A percentile compares a stretch with the other conserved stretches of the same genome.
Evolutionary conservation across 2,888 invertebrate species (phyloP).

Genomic region (Oscheius sp.): DNA sequence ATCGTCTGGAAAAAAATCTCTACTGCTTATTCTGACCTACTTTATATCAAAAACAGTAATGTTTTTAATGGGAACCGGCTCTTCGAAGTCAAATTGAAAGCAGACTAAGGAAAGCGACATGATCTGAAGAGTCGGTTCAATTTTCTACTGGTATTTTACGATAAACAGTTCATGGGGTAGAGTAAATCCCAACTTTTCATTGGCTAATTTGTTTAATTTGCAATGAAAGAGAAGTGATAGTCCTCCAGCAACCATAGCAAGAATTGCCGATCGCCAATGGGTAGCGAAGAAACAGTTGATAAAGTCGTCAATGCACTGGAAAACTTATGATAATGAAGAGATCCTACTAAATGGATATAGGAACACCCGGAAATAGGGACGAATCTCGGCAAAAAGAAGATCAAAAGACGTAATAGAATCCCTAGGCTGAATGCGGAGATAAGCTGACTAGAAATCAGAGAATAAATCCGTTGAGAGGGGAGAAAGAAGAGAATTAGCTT

Average conservation of each 20-base stretch:
- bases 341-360: background rate
- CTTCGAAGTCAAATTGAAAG: conserved; percentile 2
- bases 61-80: background rate
- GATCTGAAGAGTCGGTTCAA: background rate
- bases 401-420: conserved; percentile 41
- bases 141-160: conserved; percentile 2
- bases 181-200: conserved; percentile 17
- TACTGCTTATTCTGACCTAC: background rate
- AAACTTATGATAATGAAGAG: background rate
- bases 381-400: conserved; percentile 20
- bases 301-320: conserved; percentile 25
- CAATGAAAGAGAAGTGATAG: conserved; percentile 22
- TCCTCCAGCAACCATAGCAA: background rate
- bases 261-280: background rate
- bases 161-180: conserved; percentile 33
- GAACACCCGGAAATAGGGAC: conserved; percentile 20
- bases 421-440: conserved; percentile 46
- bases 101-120: background rate
- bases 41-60: background rate
- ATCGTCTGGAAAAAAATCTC: background rate
- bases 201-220: conserved; percentile 13
- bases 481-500: conserved; percentile 43
- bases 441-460: conserved; percentile 41
- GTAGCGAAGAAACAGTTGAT: conserved; percentile 22
- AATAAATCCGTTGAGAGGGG: conserved; percentile 45